These are phyloP conservation scores for Luscinia luscinia DNA, from an alignment of 2,797 vertebrate species.

Conservation along the genomic window DNA sequence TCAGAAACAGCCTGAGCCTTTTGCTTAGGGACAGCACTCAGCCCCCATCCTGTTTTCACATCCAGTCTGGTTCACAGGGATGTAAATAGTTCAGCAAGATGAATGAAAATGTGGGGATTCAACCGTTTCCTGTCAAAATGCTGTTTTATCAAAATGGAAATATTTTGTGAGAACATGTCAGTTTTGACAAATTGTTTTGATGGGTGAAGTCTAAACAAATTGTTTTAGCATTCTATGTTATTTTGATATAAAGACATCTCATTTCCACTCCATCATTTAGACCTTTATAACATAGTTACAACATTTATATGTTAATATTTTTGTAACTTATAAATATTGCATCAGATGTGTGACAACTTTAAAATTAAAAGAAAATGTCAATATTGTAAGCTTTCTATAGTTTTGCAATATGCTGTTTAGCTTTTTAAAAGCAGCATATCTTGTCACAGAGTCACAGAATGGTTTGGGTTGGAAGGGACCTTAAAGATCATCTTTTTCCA, in stretches of 20 bases:
- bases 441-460: neutral
- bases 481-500: neutral
- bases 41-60: neutral
- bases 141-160: conserved; percentile 57
- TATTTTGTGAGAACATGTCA: conserved; percentile 61
- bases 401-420: neutral
- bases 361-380: conserved; percentile 1
- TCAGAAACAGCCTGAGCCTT: neutral
- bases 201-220: conserved; percentile 68
- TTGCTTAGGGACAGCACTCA: neutral
- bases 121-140: conserved; percentile 44
- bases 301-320: conserved; percentile 13
- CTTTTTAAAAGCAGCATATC: neutral
- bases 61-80: conserved; percentile 4
- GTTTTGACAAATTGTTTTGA: conserved; percentile 65
- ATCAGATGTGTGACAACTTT: neutral
- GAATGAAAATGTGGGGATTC: conserved; percentile 27
- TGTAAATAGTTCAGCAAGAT: neutral
- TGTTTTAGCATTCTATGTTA: conserved; percentile 40
- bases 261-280: conserved; percentile 42
- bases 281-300: conserved; percentile 34
- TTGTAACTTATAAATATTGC: neutral
- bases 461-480: neutral
- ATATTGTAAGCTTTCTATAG: neutral
- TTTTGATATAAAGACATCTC: conserved; percentile 61